Conservation (phyloP, 1,140 invertebrate genomes). For the Temnothorax longispinosus region DNA sequence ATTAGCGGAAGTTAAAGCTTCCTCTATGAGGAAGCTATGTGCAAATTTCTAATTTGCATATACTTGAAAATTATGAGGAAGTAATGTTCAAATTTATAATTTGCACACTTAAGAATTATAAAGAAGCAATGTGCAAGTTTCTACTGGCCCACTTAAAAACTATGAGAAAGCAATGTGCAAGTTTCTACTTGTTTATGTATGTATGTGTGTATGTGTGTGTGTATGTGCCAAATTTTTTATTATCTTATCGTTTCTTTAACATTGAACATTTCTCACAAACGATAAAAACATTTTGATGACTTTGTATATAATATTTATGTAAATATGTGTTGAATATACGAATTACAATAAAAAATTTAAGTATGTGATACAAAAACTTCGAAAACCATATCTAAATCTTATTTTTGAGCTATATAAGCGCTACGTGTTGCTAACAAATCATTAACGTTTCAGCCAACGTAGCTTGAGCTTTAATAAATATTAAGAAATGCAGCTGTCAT, state of each 20-base stretch:
- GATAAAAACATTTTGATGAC: neutral
- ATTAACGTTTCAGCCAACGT: neutral
- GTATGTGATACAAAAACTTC: neutral
- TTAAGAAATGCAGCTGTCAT: neutral
- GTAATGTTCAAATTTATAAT: too few relatives aligned
- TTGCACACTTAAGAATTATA: too few relatives aligned
- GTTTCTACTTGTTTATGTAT: too few relatives aligned
- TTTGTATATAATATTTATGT: neutral
- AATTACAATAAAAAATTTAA: neutral
- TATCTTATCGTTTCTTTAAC: neutral
- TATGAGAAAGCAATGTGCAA: too few relatives aligned
- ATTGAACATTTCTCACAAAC: neutral
- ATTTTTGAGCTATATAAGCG: neutral
- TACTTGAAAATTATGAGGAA: too few relatives aligned
- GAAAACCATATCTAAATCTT: neutral
- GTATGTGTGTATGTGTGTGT: too few relatives aligned
- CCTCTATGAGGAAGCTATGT: too few relatives aligned
- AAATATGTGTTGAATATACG: neutral
- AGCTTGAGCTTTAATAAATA: neutral
- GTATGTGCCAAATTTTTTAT: neutral
- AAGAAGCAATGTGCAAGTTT: too few relatives aligned
- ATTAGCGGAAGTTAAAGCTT: too few relatives aligned
- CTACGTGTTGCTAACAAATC: neutral
- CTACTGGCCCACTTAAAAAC: too few relatives aligned
- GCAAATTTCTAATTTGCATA: too few relatives aligned